Evolutionary conservation across 2,113 vertebrate species (phyloP).

Genomic region (Cranoglanis bouderius): DNA sequence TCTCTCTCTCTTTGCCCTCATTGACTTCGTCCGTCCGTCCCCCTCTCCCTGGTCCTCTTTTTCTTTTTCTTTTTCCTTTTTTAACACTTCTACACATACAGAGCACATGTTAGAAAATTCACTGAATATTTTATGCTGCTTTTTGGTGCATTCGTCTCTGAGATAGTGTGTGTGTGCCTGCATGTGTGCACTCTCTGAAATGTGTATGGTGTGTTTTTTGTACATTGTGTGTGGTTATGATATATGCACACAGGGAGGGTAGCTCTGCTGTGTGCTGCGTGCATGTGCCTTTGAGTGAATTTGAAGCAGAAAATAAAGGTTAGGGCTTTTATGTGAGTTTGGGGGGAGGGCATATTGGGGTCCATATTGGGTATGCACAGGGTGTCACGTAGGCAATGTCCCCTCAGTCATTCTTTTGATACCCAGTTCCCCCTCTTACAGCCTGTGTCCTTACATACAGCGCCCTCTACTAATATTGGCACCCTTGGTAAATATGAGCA

Average conservation of each 20-base stretch:
- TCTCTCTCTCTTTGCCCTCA: constrained; percentile 68
- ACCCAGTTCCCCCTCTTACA: constrained; percentile 15
- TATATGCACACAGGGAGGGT: not conserved
- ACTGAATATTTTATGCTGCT: constrained; percentile 76
- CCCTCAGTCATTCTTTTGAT: constrained; percentile 30
- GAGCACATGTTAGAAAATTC: constrained; percentile 74
- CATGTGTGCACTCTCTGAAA: constrained; percentile 9
- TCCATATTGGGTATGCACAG: constrained; percentile 26
- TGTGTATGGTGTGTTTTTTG: constrained; percentile 8
- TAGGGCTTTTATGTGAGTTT: constrained; percentile 19
- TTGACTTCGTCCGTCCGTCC: constrained; percentile 67
- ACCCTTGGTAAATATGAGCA: too few relatives aligned
- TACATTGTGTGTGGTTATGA: constrained; percentile 21
- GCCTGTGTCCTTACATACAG: not conserved
- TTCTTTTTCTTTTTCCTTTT: not conserved
- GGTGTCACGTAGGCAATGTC: constrained; percentile 47
- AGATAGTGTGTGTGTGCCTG: not conserved
- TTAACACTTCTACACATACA: constrained; percentile 60
- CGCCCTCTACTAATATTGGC: too few relatives aligned
- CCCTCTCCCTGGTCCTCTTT: constrained; percentile 44
- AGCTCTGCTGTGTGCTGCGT: constrained; percentile 14
- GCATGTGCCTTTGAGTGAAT: constrained; percentile 23
- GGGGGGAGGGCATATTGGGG: constrained; percentile 7
- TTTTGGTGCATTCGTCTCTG: constrained; percentile 44
- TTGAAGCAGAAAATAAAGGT: constrained; percentile 27